These are phyloP conservation scores for Dendrophyllia cribrosa DNA, from an alignment of 64 coral and sea anemone genomes.

Conservation along the genomic window DNA sequence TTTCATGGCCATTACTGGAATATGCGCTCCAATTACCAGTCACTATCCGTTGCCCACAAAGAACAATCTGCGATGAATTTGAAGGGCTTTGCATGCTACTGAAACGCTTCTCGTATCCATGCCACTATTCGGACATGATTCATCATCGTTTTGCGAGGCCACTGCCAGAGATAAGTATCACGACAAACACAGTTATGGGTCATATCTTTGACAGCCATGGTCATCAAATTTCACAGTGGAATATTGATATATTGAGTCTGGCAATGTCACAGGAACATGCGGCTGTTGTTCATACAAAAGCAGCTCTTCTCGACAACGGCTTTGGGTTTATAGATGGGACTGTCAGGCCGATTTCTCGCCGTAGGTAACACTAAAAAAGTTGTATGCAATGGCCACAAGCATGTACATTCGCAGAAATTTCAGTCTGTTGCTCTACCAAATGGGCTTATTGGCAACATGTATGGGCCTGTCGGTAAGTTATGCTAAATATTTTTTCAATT, in stretches of 20 bases:
- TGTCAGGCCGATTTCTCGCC: too few species aligned
- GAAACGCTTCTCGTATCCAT: constrained; percentile 11
- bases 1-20: too few species aligned
- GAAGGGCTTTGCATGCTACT: background rate
- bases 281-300: background rate
- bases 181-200: background rate
- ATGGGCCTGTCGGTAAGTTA: constrained; percentile 5
- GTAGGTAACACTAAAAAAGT: background rate
- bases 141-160: background rate
- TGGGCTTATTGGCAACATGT: constrained; percentile 11
- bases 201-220: background rate
- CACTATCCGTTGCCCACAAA: too few species aligned
- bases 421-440: background rate
- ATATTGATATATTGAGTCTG: background rate
- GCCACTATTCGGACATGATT: background rate
- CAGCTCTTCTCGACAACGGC: too few species aligned
- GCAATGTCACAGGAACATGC: background rate
- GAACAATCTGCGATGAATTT: too few species aligned
- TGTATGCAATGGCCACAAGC: background rate
- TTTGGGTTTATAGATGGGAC: too few species aligned
- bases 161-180: background rate
- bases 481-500: too few species aligned
- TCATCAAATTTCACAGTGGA: background rate
- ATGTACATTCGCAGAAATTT: background rate
- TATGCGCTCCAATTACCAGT: too few species aligned